Evolutionary conservation across 2,113 vertebrate species (phyloP).

Genomic region (Pogonocichla stellata): DNA sequence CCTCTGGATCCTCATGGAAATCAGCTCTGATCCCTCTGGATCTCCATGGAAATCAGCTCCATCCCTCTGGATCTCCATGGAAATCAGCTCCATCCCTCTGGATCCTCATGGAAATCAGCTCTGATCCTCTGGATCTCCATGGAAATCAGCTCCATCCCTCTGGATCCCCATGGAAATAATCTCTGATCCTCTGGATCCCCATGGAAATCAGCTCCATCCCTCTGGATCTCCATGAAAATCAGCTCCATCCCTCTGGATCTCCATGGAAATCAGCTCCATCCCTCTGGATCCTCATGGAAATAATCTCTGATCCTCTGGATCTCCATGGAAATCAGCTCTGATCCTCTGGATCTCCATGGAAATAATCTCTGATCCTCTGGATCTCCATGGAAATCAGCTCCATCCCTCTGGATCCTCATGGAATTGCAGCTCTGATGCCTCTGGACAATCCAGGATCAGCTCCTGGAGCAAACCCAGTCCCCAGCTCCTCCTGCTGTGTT

Average conservation of each 20-base stretch:
- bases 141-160: too few relatives aligned
- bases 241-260: not conserved
- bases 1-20: not conserved
- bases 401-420: not conserved
- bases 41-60: not conserved
- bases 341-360: too few relatives aligned
- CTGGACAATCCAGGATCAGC: not conserved
- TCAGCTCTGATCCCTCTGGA: too few relatives aligned
- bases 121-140: too few relatives aligned
- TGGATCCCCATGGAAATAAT: too few relatives aligned
- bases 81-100: not conserved
- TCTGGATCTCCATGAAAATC: too few relatives aligned
- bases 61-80: not conserved
- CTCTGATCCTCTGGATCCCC: not conserved
- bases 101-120: not conserved
- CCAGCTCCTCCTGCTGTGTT: rapidly evolving
- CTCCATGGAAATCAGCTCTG: too few relatives aligned
- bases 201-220: too few relatives aligned
- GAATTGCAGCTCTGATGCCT: not conserved
- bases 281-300: too few relatives aligned
- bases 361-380: not conserved
- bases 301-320: too few relatives aligned
- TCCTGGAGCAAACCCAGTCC: not conserved
- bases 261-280: too few relatives aligned
- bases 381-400: not conserved